These are phyloP conservation scores for Machaerirhynchus nigripectus DNA, from an alignment of 2,113 vertebrate species.

Conservation along the genomic window DNA sequence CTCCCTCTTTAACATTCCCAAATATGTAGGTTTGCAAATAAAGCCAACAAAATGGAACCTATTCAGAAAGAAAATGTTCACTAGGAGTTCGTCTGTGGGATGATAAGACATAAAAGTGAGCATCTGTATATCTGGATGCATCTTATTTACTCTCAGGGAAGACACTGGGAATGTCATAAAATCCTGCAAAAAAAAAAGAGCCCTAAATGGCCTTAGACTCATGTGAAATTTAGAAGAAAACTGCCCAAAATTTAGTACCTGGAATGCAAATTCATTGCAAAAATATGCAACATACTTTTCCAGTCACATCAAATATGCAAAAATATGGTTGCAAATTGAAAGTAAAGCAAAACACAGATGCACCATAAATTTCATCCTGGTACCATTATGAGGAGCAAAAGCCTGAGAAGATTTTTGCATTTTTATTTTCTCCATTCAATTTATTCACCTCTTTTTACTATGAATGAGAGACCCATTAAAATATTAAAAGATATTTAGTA, in stretches of 20 bases:
- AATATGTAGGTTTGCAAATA: not conserved
- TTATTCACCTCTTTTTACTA: not conserved
- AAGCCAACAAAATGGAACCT: not conserved
- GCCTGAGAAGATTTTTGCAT: not conserved
- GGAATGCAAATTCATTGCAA: not conserved
- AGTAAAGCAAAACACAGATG: not conserved
- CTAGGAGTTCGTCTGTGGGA: not conserved
- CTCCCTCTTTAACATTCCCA: not conserved
- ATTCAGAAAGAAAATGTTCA: not conserved
- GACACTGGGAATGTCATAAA: not conserved
- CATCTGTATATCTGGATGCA: not conserved
- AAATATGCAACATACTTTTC: not conserved
- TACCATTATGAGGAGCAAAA: not conserved
- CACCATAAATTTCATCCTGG: not conserved
- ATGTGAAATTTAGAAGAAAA: not conserved
- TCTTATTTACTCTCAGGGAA: not conserved
- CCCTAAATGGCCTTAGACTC: not conserved
- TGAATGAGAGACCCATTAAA: slow-evolving; percentile 11
- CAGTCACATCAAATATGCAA: not conserved
- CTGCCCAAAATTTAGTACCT: not conserved
- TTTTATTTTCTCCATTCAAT: not conserved
- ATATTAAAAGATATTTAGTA: slow-evolving; percentile 19
- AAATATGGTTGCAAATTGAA: not conserved
- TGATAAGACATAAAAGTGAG: not conserved
- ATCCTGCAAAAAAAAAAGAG: not conserved